Conservation (phyloP, 2,113 vertebrate genomes). For the Meleagris gallopavo region DNA sequence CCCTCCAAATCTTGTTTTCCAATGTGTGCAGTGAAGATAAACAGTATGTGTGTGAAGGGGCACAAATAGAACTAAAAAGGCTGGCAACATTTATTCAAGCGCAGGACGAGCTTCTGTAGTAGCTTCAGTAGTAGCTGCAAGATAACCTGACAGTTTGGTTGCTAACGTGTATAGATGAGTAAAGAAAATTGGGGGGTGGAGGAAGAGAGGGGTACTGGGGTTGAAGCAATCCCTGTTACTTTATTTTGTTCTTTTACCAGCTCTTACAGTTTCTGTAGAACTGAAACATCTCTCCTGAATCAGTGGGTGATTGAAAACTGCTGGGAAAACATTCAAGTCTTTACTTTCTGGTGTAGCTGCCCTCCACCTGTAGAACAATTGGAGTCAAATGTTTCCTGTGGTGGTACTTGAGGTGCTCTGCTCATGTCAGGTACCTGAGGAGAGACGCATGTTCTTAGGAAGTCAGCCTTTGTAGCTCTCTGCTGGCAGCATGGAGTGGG, state of each 20-base stretch:
- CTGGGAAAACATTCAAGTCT: neutral
- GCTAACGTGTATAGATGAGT: conserved; percentile 21
- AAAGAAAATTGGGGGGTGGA: conserved; percentile 28
- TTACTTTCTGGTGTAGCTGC: neutral
- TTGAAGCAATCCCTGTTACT: conserved; percentile 29
- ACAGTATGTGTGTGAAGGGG: neutral
- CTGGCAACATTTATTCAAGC: neutral
- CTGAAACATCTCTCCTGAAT: conserved; percentile 19
- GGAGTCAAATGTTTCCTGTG: neutral
- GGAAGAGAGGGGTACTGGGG: conserved; percentile 34
- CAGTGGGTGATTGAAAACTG: neutral
- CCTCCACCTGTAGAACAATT: neutral
- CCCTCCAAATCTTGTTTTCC: neutral
- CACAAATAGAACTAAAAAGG: neutral
- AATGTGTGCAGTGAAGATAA: neutral
- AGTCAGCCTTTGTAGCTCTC: neutral
- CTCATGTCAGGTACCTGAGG: neutral
- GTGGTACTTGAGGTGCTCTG: neutral
- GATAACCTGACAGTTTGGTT: conserved; percentile 59
- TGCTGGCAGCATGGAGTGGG: neutral
- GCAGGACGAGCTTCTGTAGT: neutral
- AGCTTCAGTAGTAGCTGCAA: conserved; percentile 41
- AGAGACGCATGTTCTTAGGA: neutral
- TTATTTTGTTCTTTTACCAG: conserved; percentile 38
- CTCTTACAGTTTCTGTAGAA: neutral